Evolutionary conservation across 2,797 vertebrate species (phyloP), one percentile per base, ranked within the genome.

Genomic region (Cryptoprocta ferox): DNA sequence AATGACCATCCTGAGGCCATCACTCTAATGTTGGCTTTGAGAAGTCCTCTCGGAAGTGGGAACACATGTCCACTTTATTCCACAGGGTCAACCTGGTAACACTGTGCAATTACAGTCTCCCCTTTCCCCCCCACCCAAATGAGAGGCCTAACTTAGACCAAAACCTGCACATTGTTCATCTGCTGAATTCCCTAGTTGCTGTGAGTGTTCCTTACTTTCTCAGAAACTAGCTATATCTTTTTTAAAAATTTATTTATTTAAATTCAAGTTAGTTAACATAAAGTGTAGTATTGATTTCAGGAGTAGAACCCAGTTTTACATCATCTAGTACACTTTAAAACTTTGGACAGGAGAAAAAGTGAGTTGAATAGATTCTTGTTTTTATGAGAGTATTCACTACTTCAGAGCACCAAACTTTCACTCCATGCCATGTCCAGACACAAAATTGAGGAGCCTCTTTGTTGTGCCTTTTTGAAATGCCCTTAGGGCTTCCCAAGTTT

Each of bases 341-440:
- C n/a, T 81, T 48, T 26, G 63, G 86, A 78, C 24, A 3, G 79
- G 66, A 92, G 75, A 66, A 92, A 94, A 91, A 39, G n/a, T 19
- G 32, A 87, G 73, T 84, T 95, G 45, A 70, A 80, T 73, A 75
- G 35, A 71, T 85, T 53, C 13, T 90, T 92, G 39, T 83, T 93
- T 91, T 61, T 71, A 50, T 45, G 45, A 92, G 56, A 63, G 1
- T 79, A 50, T 66, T 16, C 32, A 39, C 48, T 88, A 79, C 63
- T 66, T 85, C 32, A 73, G 91, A 53, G 70, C 50, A 79, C n/a
- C 73, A 63, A 19, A 65, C 50, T 83, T 91, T 66, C 39, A 50
- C 73, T 37, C 6, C 26, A 11, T 59, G 59, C 75, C 28, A 32
- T 65, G 68, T 39, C 82, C 48, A 78, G 48, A 66, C 45, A 35